Base-by-base conservation (phyloP, 2,888 invertebrate genomes). In the Stenodera caucasica region DNA sequence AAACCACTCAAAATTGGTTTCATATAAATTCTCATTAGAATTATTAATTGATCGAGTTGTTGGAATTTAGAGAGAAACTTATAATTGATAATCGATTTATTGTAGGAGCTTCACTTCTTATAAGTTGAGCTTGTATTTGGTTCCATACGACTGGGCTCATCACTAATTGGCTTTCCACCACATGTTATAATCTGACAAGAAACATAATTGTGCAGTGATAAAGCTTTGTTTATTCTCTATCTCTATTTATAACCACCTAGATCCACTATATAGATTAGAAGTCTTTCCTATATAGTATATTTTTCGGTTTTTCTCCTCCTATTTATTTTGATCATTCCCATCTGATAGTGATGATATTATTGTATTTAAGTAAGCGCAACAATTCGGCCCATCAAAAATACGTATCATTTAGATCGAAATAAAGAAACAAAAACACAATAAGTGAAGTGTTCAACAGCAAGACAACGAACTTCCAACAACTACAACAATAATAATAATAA, bases 121-220 rank as follows among this genome's bases (percentile, higher is more conserved):
- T 40, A 18, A 40, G 40, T 40, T 18, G 40, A 18, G 18, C 18
- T 5, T 40, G 40, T 40, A 37, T 40, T 40, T 40, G 40, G 77
- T 78, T 77, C 73, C 75, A 74, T 75, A 72, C 77, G 74, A 75
- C 72, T 76, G 76, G 70, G 70, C 70, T 76, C 77, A 72, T 77
- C 78, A 76, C 78, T 78, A 79, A 79, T 78, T 79, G 79, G 77
- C 78, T 77, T 77, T 75, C 75, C 72, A 74, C 77, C 77, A 77
- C 77, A 78, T 77, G 78, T 78, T 78, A 78, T 78, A 79, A 78
- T 78, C 77, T 72, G 78, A 78, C 78, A 76, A 76, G 75, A 74
- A 76, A 78, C 77, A 77, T 78, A 79, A 78, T 79, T 78, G 78
- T 77, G 75, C 77, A 76, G 72, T 77, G 78, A 79, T 78, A 78